These are phyloP conservation scores for Megaceryle torquata DNA, from an alignment of 2,113 vertebrate genomes.

Conservation along the genomic window DNA sequence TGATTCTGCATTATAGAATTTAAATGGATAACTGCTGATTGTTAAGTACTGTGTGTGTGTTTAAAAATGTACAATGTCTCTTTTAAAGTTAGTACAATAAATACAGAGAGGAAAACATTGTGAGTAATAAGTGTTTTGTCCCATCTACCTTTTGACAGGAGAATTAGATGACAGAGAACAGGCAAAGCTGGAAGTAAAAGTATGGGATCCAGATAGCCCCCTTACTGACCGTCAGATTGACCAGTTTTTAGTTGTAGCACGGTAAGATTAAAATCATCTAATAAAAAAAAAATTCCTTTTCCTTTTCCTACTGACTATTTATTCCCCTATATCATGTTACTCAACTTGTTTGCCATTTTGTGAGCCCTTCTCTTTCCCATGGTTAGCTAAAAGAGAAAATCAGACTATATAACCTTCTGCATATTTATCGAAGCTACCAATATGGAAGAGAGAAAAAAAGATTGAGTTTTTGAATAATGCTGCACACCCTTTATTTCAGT, in stretches of 20 bases:
- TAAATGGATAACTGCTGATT: background rate
- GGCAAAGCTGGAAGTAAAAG: conserved; percentile 93
- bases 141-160: conserved; percentile 77
- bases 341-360: conserved; percentile 37
- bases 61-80: conserved; percentile 6
- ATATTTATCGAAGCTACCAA: background rate
- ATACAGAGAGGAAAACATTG: background rate
- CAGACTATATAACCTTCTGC: background rate
- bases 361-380: conserved; percentile 23
- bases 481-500: background rate
- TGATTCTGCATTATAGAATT: background rate
- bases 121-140: conserved; percentile 64
- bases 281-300: conserved; percentile 36
- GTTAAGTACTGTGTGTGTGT: background rate
- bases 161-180: conserved; percentile 94
- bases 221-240: conserved; percentile 97
- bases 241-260: conserved; percentile 97
- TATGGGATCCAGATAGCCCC: conserved; percentile 96
- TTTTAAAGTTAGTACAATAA: conserved; percentile 32
- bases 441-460: background rate
- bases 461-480: background rate
- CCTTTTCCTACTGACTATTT: conserved; percentile 18
- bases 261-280: conserved; percentile 79
- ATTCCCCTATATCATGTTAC: background rate
- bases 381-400: conserved; percentile 8